phyloP scores from a whole-genome alignment of 2,888 invertebrate genomes.

The Corythucha ciliata region DNA sequence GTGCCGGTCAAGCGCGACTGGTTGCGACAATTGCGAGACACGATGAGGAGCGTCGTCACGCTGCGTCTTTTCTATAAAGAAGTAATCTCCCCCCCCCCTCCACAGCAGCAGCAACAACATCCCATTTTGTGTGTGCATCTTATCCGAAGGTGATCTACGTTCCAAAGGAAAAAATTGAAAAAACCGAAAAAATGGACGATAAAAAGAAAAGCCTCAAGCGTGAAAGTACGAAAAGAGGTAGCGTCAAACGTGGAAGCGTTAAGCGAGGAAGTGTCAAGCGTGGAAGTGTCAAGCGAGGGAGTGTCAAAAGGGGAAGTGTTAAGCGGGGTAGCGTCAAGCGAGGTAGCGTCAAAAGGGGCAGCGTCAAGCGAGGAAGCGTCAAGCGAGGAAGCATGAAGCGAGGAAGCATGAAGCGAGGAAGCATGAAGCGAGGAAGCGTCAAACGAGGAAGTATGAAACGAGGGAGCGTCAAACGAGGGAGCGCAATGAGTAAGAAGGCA shows the following conservation, averaged over 20 bases:
- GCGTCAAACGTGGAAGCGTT: slow-evolving; percentile 1
- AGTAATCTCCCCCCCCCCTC: no score
- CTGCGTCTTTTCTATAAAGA: slow-evolving; percentile 22
- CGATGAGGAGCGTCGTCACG: slow-evolving; percentile 23
- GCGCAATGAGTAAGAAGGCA: background rate
- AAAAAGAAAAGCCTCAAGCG: slow-evolving; percentile 11
- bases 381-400: slow-evolving; percentile 4
- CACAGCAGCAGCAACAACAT: no score
- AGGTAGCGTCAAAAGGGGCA: background rate
- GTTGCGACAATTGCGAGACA: slow-evolving; percentile 22
- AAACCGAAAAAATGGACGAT: slow-evolving; percentile 5
- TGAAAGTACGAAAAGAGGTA: slow-evolving; percentile 3
- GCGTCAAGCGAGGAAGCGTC: background rate
- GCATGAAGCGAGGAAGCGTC: slow-evolving; percentile 6
- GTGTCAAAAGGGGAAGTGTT: background rate
- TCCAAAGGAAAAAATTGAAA: background rate
- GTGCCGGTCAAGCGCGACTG: slow-evolving; percentile 11
- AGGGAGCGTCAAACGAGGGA: background rate
- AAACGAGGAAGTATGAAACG: background rate
- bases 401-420: slow-evolving; percentile 1
- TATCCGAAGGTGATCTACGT: no score
- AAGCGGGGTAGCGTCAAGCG: background rate
- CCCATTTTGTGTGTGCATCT: no score
- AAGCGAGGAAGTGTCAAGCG: background rate
- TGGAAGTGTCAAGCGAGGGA: slow-evolving; percentile 6